Evolutionary conservation across 2,888 invertebrate species (phyloP).

Genomic region (Digitonthophagus gazella): DNA sequence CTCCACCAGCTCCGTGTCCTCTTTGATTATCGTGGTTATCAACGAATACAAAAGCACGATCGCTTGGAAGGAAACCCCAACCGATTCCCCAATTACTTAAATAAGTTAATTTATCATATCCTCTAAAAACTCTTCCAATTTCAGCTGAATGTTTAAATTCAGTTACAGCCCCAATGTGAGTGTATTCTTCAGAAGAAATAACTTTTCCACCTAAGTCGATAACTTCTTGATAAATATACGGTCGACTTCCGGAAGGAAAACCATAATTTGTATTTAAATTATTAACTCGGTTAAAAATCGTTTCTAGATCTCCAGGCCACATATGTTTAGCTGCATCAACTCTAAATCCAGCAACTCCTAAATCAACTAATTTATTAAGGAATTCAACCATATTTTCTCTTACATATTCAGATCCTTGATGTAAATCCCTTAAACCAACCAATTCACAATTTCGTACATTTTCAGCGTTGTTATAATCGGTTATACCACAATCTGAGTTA

Average conservation of each 20-base stretch:
- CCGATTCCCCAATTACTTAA: constrained; percentile 61
- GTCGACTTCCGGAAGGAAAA: constrained; percentile 62
- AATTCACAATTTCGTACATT: constrained; percentile 57
- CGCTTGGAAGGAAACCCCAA: constrained; percentile 64
- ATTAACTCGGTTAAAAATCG: constrained; percentile 63
- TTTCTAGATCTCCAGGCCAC: constrained; percentile 70
- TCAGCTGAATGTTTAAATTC: constrained; percentile 67
- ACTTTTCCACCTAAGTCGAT: constrained; percentile 58
- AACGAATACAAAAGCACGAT: constrained; percentile 42
- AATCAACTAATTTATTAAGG: constrained; percentile 64
- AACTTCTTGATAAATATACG: constrained; percentile 75
- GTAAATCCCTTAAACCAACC: constrained; percentile 71
- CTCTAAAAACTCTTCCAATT: constrained; percentile 58
- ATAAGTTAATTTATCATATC: constrained; percentile 64
- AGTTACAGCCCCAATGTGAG: constrained; percentile 61
- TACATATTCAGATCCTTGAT: constrained; percentile 64
- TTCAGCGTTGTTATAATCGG: constrained; percentile 63
- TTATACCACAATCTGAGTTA: constrained; percentile 63
- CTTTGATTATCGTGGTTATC: constrained; percentile 76
- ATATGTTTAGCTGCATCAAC: constrained; percentile 79
- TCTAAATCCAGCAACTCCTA: constrained; percentile 82
- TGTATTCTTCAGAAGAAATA: constrained; percentile 45
- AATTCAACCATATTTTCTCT: constrained; percentile 62
- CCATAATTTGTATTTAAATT: constrained; percentile 65
- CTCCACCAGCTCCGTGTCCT: constrained; percentile 51